Base-by-base conservation (phyloP, 1,140 invertebrate species). In the Coelopa frigida region DNA sequence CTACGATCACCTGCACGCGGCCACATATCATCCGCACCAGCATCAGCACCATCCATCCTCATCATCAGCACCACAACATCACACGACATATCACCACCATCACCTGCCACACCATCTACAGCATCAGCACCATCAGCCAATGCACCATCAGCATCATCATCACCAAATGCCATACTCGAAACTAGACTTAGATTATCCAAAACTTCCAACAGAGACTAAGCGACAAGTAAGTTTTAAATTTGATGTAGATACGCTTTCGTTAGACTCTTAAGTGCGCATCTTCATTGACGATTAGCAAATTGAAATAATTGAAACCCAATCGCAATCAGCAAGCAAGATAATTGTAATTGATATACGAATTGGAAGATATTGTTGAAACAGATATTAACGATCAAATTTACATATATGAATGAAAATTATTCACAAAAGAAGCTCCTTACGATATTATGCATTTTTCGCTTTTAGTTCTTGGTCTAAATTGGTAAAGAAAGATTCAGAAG, bases 151-250 rank as follows among this genome's bases (percentile, higher is more conserved):
- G 27, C 58, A 56, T 38, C 63, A 67, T 54, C 64, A 66, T 37
- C 64, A 65, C 32, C 58, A 61, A 50, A 58, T 59, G 55, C 60
- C 61, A 65, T 65, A 62, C 50, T 69, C 67, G 54, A 68, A 69
- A 69, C 58, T 69, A 66, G 67, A 70, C 60, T 70, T 70, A 70
- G 67, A 70, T 66, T 69, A 70, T 50, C 60, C 60, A 55, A 69
- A 70, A 68, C 58, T 66, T 57, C 62, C 63, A 56, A 52, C 58
- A 57, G 67, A 70, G 64, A 62, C 59, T 58, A 70, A 70, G 56
- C 61, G 67, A 68, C 67, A 70, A 70, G 67, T 70, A 70, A 70
- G 67, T 70, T 70, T 70, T 66, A 70, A 70, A 64, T 69, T 70
- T 69, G 67, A 70, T 52, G 67, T 69, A 69, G 67, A 70, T 58